phyloP scores from a whole-genome alignment of 2,113 vertebrate genomes.

The Plecturocebus donacophilus region DNA sequence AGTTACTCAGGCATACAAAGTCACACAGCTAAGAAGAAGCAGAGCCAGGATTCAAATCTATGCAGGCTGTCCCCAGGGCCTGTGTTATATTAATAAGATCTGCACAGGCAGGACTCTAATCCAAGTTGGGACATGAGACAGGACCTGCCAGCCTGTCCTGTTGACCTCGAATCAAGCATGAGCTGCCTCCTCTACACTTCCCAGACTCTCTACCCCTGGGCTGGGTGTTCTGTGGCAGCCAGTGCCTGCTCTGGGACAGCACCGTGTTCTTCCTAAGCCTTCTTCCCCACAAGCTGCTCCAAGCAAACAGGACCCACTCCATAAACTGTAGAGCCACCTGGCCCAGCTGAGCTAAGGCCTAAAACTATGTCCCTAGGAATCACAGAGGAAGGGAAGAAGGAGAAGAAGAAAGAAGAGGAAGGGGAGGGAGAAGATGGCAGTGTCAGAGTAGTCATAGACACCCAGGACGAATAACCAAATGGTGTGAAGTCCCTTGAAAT shows the following conservation, averaged over 20 bases:
- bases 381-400: not conserved
- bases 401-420: not conserved
- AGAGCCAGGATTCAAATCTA: not conserved
- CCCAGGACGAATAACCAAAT: not conserved
- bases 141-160: not conserved
- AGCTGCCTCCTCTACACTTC: not conserved
- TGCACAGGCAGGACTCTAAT: not conserved
- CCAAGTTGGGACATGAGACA: not conserved
- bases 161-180: not conserved
- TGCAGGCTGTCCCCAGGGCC: not conserved
- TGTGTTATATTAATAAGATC: not conserved
- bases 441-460: not conserved
- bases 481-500: not conserved
- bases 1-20: not conserved
- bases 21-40: not conserved
- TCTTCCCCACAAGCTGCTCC: not conserved
- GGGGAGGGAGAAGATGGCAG: too few relatives aligned
- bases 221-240: not conserved
- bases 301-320: not conserved
- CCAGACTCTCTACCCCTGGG: not conserved
- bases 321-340: not conserved
- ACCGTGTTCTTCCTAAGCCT: not conserved
- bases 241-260: not conserved
- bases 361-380: not conserved
- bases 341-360: not conserved